These are phyloP conservation scores for Smittia aterrima DNA, from an alignment of 2,888 invertebrate genomes.

Conservation along the genomic window DNA sequence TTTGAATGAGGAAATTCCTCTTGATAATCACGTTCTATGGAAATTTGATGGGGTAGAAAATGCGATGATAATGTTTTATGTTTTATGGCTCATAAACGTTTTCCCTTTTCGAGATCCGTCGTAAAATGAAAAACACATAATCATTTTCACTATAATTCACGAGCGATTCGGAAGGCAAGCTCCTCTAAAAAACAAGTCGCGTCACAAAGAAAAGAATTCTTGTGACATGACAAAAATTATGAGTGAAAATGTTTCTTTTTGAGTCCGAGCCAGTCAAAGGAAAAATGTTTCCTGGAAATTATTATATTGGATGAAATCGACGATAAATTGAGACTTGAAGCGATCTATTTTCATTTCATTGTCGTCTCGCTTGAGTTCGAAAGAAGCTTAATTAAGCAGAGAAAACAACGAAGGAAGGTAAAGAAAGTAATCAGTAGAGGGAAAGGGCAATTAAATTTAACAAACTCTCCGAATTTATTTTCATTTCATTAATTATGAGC, in stretches of 20 bases:
- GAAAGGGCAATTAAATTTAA: not conserved
- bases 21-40: conserved; percentile 17
- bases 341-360: conserved; percentile 1
- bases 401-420: conserved; percentile 1
- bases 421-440: not conserved
- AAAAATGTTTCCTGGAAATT: not conserved
- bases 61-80: conserved; percentile 23
- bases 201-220: not conserved
- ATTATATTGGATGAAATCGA: not conserved
- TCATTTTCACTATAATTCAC: conserved; percentile 21
- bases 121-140: conserved; percentile 8
- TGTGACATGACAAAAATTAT: not conserved
- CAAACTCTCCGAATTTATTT: not conserved
- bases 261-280: not conserved
- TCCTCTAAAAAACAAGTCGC: not conserved
- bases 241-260: not conserved
- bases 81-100: conserved; percentile 12
- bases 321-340: not conserved
- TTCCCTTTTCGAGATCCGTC: not conserved
- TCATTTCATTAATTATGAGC: conserved; percentile 4
- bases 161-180: not conserved
- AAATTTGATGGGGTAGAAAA: conserved; percentile 18
- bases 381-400: not conserved
- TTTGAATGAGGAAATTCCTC: conserved; percentile 7
- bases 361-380: not conserved